Conservation (phyloP, 2,888 invertebrate species). For the Acleris emargana region DNA sequence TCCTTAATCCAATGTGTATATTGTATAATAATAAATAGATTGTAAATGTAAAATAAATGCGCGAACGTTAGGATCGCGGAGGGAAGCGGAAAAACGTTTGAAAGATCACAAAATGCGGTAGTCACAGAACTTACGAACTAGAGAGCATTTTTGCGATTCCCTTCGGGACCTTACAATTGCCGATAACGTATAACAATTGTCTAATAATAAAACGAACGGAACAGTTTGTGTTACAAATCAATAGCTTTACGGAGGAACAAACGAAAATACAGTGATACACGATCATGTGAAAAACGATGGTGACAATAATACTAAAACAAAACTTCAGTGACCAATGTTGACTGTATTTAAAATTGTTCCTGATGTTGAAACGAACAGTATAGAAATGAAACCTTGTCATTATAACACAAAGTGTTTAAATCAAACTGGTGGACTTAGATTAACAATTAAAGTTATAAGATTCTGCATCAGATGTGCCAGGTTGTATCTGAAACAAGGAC, state of each 20-base stretch:
- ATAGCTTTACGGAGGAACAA: slow-evolving; percentile 51
- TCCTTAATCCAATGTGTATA: slow-evolving; percentile 32
- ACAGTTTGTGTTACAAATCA: slow-evolving; percentile 56
- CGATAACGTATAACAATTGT: slow-evolving; percentile 47
- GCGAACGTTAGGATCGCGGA: slow-evolving; percentile 61
- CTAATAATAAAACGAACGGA: slow-evolving; percentile 45
- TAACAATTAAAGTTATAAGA: slow-evolving; percentile 41
- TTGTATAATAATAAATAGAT: slow-evolving; percentile 22
- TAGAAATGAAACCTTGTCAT: slow-evolving; percentile 45
- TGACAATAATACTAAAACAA: slow-evolving; percentile 34
- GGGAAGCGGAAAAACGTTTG: slow-evolving; percentile 72
- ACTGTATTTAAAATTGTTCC: slow-evolving; percentile 61
- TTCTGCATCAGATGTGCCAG: slow-evolving; percentile 58
- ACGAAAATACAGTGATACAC: slow-evolving; percentile 64
- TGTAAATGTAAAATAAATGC: slow-evolving; percentile 43
- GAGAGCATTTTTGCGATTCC: slow-evolving; percentile 67
- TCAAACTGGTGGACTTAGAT: slow-evolving; percentile 52
- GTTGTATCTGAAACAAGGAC: slow-evolving; percentile 73
- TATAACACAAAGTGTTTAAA: slow-evolving; percentile 59
- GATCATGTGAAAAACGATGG: slow-evolving; percentile 57
- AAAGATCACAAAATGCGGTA: slow-evolving; percentile 52
- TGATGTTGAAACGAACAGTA: slow-evolving; percentile 40
- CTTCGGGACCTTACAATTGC: slow-evolving; percentile 61
- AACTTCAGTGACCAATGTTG: slow-evolving; percentile 58
- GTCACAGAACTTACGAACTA: slow-evolving; percentile 67